Conservation (phyloP, 2,797 vertebrate species). For the Delichon dasypus region DNA sequence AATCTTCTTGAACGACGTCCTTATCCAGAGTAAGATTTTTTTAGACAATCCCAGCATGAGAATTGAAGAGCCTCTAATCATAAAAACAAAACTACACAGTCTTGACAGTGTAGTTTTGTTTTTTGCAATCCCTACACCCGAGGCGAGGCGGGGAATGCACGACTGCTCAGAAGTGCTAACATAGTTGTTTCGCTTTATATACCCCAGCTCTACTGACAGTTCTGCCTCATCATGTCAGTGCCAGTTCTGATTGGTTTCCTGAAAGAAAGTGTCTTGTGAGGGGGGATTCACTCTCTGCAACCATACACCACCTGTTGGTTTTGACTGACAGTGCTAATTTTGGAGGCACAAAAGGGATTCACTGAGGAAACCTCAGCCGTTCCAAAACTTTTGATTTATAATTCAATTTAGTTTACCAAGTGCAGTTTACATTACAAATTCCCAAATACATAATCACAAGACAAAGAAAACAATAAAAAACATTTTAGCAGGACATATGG, state of each 20-base stretch:
- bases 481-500: background rate
- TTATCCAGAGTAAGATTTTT: constrained; percentile 83
- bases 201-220: constrained; percentile 75
- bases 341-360: constrained; percentile 63
- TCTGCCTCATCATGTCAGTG: constrained; percentile 67
- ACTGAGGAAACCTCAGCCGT: constrained; percentile 20
- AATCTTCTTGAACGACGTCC: constrained; percentile 82
- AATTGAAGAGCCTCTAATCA: constrained; percentile 86
- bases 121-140: constrained; percentile 98
- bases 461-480: background rate
- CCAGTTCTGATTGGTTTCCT: constrained; percentile 78
- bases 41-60: constrained; percentile 90
- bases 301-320: constrained; percentile 74
- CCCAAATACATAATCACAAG: background rate
- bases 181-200: constrained; percentile 85
- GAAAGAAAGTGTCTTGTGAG: constrained; percentile 71
- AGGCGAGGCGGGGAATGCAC: constrained; percentile 98
- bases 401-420: background rate
- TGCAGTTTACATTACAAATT: background rate
- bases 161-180: constrained; percentile 93
- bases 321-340: constrained; percentile 75
- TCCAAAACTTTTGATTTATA: constrained; percentile 29
- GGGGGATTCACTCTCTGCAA: constrained; percentile 76
- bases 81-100: constrained; percentile 91
- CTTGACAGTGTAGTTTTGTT: constrained; percentile 90